These are phyloP conservation scores for Isaurus tuberculatus DNA, from an alignment of 92 coral and sea anemone species.

Conservation along the genomic window DNA sequence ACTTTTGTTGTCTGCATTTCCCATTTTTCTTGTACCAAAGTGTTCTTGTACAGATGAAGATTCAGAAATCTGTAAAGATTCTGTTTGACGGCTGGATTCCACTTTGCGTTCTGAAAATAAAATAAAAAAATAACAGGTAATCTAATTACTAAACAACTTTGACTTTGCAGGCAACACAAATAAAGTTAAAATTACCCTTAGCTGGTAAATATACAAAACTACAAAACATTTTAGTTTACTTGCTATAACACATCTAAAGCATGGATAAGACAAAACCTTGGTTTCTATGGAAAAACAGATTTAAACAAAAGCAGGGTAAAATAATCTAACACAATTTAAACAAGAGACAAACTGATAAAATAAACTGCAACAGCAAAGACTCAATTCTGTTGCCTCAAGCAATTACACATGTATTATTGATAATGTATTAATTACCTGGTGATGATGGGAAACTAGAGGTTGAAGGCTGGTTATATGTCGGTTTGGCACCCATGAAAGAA, in stretches of 20 bases:
- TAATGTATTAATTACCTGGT: conserved; percentile 6
- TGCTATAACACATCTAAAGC: too few species aligned
- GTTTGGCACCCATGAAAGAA: neutral
- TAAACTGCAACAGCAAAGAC: neutral
- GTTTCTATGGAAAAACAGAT: too few species aligned
- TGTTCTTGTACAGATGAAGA: neutral
- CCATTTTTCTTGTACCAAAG: neutral
- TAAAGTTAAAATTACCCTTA: too few species aligned
- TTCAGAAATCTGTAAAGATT: conserved; percentile 30
- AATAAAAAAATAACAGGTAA: neutral
- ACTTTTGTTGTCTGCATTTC: conserved; percentile 5
- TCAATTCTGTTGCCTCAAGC: neutral
- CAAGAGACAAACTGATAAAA: neutral
- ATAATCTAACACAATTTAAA: too few species aligned
- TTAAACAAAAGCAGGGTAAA: too few species aligned
- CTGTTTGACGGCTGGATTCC: neutral
- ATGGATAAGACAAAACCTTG: too few species aligned
- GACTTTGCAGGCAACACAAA: too few species aligned
- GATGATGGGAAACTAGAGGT: neutral
- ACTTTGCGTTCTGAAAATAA: neutral
- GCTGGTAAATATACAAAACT: too few species aligned
- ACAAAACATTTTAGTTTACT: too few species aligned
- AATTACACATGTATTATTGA: neutral
- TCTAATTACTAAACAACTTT: neutral
- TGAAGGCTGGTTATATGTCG: neutral